phyloP scores from a whole-genome alignment of 1,140 invertebrate genomes.

The Drosophila varians region DNA sequence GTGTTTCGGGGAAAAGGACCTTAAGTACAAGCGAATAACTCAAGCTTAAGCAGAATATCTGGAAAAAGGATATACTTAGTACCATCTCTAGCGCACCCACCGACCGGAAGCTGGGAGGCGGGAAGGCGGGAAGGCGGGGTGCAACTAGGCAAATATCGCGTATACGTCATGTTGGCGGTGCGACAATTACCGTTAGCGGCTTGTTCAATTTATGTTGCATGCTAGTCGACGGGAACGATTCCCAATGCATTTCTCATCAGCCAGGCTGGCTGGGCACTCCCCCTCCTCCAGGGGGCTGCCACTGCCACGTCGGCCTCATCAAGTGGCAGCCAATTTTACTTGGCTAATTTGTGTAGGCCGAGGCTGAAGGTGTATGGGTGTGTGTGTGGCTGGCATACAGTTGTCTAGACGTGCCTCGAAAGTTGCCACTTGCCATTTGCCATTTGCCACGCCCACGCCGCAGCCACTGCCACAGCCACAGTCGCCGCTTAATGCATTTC shows the following conservation, averaged over 20 bases:
- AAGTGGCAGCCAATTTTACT: slow-evolving; percentile 48
- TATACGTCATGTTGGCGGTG: slow-evolving; percentile 69
- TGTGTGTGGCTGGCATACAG: not conserved
- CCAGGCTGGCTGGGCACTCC: too few species aligned
- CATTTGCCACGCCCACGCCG: slow-evolving; percentile 13
- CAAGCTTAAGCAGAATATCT: too few species aligned
- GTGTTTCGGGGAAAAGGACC: too few species aligned
- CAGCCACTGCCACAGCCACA: not conserved
- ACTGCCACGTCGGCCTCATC: not conserved
- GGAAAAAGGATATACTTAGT: not conserved
- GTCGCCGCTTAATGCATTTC: slow-evolving; percentile 57
- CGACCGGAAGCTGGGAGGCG: slow-evolving; percentile 4
- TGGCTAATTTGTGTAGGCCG: slow-evolving; percentile 42
- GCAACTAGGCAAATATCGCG: slow-evolving; percentile 71
- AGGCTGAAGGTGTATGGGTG: not conserved
- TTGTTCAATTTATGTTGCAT: slow-evolving; percentile 71
- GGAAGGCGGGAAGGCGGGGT: slow-evolving; percentile 45
- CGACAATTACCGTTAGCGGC: slow-evolving; percentile 76
- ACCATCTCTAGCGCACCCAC: slow-evolving; percentile 16
- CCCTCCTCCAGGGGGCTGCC: not conserved
- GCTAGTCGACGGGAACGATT: slow-evolving; percentile 31
- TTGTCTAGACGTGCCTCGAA: slow-evolving; percentile 33
- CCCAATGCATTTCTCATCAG: slow-evolving; percentile 31
- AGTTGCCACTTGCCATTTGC: not conserved
- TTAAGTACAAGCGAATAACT: too few species aligned